These are phyloP conservation scores for Galbula dea DNA, from an alignment of 2,113 vertebrate genomes.

Conservation along the genomic window DNA sequence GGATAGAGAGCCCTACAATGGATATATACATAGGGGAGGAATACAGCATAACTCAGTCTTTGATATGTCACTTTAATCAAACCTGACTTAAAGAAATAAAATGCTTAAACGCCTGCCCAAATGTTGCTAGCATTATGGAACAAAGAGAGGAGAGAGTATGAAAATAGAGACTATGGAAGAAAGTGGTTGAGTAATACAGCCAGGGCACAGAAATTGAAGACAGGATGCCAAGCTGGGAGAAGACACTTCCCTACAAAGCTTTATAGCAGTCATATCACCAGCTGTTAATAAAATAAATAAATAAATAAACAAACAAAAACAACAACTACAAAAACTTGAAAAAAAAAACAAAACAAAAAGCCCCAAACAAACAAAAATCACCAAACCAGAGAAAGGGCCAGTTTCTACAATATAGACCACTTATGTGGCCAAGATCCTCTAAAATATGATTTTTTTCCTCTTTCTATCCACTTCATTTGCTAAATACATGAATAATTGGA, in stretches of 20 bases:
- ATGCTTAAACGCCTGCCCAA: not conserved
- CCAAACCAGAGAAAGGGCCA: not conserved
- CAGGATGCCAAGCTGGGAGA: not conserved
- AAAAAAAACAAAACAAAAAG: no score
- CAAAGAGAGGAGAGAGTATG: not conserved
- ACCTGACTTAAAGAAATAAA: not conserved
- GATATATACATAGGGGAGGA: not conserved
- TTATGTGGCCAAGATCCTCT: not conserved
- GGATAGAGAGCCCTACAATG: not conserved
- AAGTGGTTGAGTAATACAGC: not conserved
- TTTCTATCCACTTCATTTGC: not conserved
- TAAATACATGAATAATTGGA: conserved; percentile 19
- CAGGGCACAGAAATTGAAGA: not conserved
- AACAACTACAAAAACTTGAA: no score
- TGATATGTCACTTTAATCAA: not conserved
- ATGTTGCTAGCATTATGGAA: not conserved
- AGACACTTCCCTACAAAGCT: no score
- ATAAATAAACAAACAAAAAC: not conserved
- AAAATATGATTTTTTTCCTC: not conserved
- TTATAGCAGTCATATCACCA: no score
- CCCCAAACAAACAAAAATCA: no score
- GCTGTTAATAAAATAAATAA: not conserved
- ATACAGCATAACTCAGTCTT: not conserved
- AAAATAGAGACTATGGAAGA: not conserved
- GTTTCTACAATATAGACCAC: not conserved